Evolutionary conservation across 2,113 vertebrate species (phyloP).

Genomic region (Turnix velox): DNA sequence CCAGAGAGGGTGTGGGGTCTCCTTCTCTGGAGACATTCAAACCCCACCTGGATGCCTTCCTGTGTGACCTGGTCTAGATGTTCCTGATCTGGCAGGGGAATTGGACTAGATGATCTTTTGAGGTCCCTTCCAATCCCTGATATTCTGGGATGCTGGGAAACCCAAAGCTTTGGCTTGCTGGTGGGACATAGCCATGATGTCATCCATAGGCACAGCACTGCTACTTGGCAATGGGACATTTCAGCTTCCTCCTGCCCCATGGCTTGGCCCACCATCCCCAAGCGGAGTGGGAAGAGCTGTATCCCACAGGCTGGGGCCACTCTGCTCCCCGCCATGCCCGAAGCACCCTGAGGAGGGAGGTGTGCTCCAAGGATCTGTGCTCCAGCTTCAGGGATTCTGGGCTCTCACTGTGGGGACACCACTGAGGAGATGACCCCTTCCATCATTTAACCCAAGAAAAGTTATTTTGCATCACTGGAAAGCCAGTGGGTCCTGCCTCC

Average conservation of each 20-base stretch:
- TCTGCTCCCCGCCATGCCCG: rapidly evolving
- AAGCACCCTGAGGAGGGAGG: neutral
- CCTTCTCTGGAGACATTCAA: too few species aligned
- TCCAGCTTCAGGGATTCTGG: neutral
- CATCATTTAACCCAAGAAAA: neutral
- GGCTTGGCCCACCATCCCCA: neutral
- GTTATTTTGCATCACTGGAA: neutral
- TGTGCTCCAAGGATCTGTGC: neutral
- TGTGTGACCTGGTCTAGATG: too few species aligned
- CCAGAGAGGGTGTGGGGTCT: too few species aligned
- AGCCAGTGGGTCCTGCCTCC: neutral
- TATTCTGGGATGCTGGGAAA: neutral
- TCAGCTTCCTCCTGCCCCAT: neutral
- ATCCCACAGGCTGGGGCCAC: rapidly evolving
- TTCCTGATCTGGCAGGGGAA: too few species aligned
- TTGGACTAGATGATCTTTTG: too few species aligned
- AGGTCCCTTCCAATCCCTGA: too few species aligned
- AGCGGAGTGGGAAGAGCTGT: neutral
- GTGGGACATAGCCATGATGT: neutral
- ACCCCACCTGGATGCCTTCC: too few species aligned
- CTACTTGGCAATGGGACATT: neutral
- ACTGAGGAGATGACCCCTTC: neutral
- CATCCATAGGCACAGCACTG: neutral
- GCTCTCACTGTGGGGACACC: rapidly evolving
- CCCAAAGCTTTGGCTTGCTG: neutral